These are phyloP conservation scores for Orchesella cincta DNA, from an alignment of 1,140 invertebrate species.

Conservation along the genomic window DNA sequence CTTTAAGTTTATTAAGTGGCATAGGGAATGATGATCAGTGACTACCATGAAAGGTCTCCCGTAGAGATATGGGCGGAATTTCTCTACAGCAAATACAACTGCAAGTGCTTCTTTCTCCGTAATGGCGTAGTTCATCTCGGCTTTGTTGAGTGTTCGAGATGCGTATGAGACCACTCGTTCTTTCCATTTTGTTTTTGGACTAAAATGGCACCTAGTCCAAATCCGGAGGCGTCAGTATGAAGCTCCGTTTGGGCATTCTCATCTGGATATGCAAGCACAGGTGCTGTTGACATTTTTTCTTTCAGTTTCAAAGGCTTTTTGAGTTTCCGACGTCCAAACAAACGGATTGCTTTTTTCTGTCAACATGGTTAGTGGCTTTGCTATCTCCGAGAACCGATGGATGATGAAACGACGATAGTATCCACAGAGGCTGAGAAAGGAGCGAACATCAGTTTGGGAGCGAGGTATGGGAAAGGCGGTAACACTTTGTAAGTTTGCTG, in stretches of 20 bases:
- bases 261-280: constrained; percentile 53
- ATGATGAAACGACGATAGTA: constrained; percentile 56
- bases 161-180: constrained; percentile 56
- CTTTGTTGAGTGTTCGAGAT: constrained; percentile 53
- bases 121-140: constrained; percentile 58
- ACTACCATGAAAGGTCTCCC: constrained; percentile 59
- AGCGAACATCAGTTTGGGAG: constrained; percentile 52
- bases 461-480: not conserved
- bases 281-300: constrained; percentile 47
- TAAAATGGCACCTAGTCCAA: constrained; percentile 56
- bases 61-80: constrained; percentile 60
- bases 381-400: constrained; percentile 53
- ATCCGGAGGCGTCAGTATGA: constrained; percentile 53
- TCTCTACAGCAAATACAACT: constrained; percentile 57
- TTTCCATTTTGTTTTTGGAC: constrained; percentile 49
- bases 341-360: constrained; percentile 53
- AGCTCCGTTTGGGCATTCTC: constrained; percentile 51
- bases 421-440: constrained; percentile 56
- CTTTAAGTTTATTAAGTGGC: constrained; percentile 57
- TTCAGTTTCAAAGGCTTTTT: constrained; percentile 54
- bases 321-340: constrained; percentile 51
- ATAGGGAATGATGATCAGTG: constrained; percentile 60
- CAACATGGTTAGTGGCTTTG: constrained; percentile 55
- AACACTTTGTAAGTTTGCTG: constrained; percentile 19
- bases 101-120: constrained; percentile 61